Percentiles rank a stretch among this genome's conserved stretches.
Evolutionary conservation across 2,888 invertebrate genomes (phyloP).

Genomic region (Xanthia icteritia): DNA sequence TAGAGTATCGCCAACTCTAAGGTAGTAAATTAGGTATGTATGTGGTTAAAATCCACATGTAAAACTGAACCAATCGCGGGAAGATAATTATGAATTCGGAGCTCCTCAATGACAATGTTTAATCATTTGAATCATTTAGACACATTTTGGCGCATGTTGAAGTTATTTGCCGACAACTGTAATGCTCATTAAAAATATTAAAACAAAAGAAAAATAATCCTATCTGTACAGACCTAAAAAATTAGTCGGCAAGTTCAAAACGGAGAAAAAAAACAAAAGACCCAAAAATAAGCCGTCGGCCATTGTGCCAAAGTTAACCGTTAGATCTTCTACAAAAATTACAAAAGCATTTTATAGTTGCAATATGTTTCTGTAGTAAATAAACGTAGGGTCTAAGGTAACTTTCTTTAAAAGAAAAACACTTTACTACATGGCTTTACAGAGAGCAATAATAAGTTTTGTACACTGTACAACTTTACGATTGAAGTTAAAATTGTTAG

Average conservation of each 20-base stretch:
- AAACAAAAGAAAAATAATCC: slow-evolving; percentile 11
- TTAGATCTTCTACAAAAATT: slow-evolving; percentile 41
- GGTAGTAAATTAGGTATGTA: no score
- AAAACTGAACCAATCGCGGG: background rate
- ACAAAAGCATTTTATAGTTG: slow-evolving; percentile 41
- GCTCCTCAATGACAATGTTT: background rate
- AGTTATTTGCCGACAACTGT: background rate
- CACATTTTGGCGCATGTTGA: background rate
- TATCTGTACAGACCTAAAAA: slow-evolving; percentile 2
- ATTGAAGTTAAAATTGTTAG: slow-evolving; percentile 2
- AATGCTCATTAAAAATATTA: background rate
- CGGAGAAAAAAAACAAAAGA: slow-evolving; percentile 17
- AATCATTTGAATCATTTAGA: background rate
- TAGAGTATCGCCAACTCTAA: background rate
- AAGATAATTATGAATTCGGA: background rate
- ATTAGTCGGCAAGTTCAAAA: slow-evolving; percentile 44
- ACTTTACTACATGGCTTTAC: slow-evolving; percentile 19
- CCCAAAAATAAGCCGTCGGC: slow-evolving; percentile 11
- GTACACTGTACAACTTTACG: slow-evolving; percentile 10
- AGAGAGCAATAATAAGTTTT: slow-evolving; percentile 16
- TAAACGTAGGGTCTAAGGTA: background rate
- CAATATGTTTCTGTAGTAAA: slow-evolving; percentile 35
- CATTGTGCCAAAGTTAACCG: slow-evolving; percentile 47
- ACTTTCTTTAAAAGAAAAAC: slow-evolving; percentile 30
- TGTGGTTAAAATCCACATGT: background rate